A percentile compares a stretch with the other conserved stretches of the same genome.
These are phyloP conservation scores for Drosophila mulleri DNA, from an alignment of 2,888 invertebrate species.

Conservation along the genomic window DNA sequence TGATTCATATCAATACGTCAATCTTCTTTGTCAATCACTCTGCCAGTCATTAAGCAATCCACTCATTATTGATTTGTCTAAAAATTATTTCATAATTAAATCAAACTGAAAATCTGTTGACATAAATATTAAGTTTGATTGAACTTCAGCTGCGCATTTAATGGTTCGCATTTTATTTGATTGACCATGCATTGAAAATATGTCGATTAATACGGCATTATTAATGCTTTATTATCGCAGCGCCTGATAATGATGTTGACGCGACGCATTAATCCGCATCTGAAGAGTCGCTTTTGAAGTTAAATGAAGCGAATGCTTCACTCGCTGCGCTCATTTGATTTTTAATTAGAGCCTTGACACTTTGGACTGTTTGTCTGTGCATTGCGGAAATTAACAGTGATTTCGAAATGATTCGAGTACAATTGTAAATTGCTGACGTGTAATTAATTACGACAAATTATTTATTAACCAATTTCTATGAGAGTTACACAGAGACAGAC, in stretches of 20 bases:
- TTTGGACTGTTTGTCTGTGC: slow-evolving; percentile 47
- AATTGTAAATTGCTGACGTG: slow-evolving; percentile 63
- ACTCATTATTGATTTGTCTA: not conserved
- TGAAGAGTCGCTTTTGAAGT: slow-evolving; percentile 44
- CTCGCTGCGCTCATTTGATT: slow-evolving; percentile 45
- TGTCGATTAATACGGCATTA: slow-evolving; percentile 21
- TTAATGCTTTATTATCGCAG: slow-evolving; percentile 18
- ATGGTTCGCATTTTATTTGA: slow-evolving; percentile 12
- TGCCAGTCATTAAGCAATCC: not conserved
- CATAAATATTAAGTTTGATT: not conserved
- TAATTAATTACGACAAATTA: slow-evolving; percentile 70
- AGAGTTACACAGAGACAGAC: slow-evolving; percentile 33
- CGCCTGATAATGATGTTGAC: slow-evolving; percentile 44
- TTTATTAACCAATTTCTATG: slow-evolving; percentile 69
- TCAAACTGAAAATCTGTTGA: not conserved
- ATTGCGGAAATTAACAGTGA: slow-evolving; percentile 50
- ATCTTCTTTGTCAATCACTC: not conserved
- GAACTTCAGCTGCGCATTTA: slow-evolving; percentile 6
- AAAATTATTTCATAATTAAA: slow-evolving; percentile 1
- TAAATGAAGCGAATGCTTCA: slow-evolving; percentile 46
- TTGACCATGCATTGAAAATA: not conserved
- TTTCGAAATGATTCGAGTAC: slow-evolving; percentile 47
- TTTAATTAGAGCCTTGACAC: slow-evolving; percentile 52
- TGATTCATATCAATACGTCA: too few species aligned
- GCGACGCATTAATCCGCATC: slow-evolving; percentile 25